Evolutionary conservation across 2,888 invertebrate species (phyloP), one percentile per base, ranked within the genome.

Genomic region (Lomographa bimaculata): DNA sequence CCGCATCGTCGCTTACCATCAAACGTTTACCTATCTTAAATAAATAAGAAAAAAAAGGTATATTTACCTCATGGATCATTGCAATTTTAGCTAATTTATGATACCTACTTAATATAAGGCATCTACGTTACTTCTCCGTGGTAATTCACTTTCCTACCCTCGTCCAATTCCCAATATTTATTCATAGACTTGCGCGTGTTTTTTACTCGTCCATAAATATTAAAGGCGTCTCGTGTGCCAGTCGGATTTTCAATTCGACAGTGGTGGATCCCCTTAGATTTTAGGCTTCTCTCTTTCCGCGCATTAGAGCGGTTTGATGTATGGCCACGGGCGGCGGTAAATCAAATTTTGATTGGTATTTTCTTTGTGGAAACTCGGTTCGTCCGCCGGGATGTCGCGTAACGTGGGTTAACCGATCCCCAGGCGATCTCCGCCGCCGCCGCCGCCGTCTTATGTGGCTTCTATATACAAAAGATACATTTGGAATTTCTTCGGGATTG

Each of bases 261-360:
- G 65, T 73, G 60, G 70, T 60, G 64, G 72, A 79, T 81, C 83
- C 86, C 83, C 79, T 76, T 76, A 82, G 78, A 82, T 75, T 80
- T 77, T 76, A 79, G 82, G 83, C 71, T 76, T 71, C 72, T 71
- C 65, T 79, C 74, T 76, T 79, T 80, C 78, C 75, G 72, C 78
- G 83, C 83, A 85, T 87, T 84, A 85, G 76, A 79, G 75, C 62
- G 77, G 79, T 74, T 73, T 84, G 84, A 82, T 84, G 82, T 85
- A 83, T 72, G 76, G 85, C 85, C 81, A 77, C 77, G 81, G 83
- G 86, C 78, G 82, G 84, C 86, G 79, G 89, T 89, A 89, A 89
- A 89, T 87, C 87, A 87, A 89, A 89, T 89, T 87, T 87, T 85
- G 87, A 89, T 89, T 89, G 89, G 74, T 79, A 85, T 86, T 87